Base-by-base conservation (phyloP, 2,113 vertebrate species). In the Mola mola region DNA sequence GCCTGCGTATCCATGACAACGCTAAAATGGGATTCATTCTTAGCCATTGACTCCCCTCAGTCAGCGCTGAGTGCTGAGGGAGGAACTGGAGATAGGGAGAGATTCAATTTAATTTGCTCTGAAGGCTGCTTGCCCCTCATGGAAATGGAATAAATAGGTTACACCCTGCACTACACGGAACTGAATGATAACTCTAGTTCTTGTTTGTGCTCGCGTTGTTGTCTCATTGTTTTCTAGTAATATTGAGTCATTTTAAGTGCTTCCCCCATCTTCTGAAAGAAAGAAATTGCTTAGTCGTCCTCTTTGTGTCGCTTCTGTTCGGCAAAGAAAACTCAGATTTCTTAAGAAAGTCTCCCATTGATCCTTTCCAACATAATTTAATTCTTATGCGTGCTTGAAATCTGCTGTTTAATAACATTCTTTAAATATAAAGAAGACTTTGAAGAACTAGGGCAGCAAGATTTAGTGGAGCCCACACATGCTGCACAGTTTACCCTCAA, bases 1-100 rank as follows among this genome's bases (percentile, higher is more conserved):
- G 68, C 75, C 78, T 65, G 57, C 0, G 88, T 91, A 90, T 84
- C 89, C 90, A 91, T 90, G 87, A 88, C 88, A 86, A 90, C 85
- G 13, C 66, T 20, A 74, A 84, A 80, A 83, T 71, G 51, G 75
- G 80, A 87, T 76, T 72, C 82, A 77, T 76, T 82, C 69, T 71
- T 72, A 72, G 78, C 79, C 83, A 68, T 78, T 83, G 87, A 84
- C 83, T 84, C 73, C 52, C 85, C 73, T 87, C 81, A 82, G 75
- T 83, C 62, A 78, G 81, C 3, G 20, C 76, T 38, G 66, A 79
- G 81, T 75, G 79, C 67, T 85, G 78, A 75, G 78, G 58, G 74
- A 85, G 76, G 75, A 83, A 77, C 78, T 62, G 47, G 70, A 77
- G 84, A 84, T 89, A 83, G 82, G 81, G 75, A 79, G 62, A 79